Percentiles rank a stretch among this genome's conserved stretches.
Conservation (phyloP, 1,140 invertebrate genomes). For the Chrysomallon squamiferum region DNA sequence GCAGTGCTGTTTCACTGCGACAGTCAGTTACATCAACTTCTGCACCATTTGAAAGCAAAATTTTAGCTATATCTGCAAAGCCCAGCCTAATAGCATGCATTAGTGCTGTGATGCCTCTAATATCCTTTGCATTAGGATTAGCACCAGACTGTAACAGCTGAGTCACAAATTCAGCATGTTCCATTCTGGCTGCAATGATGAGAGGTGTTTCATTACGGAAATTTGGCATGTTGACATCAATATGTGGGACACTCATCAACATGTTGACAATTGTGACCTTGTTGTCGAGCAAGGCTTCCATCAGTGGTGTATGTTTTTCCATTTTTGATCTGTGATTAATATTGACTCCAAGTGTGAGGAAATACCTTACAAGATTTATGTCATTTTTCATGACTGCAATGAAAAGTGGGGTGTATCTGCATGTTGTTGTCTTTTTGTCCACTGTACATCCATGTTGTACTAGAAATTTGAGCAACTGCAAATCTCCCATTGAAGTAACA, state of each 20-base stretch:
- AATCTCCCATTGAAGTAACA: conserved; percentile 9
- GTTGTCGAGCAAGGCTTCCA: conserved; percentile 30
- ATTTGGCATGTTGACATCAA: conserved; percentile 28
- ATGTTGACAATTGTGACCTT: conserved; percentile 17
- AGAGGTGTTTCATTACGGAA: conserved; percentile 22
- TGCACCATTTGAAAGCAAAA: conserved; percentile 32
- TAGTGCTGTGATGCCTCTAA: conserved; percentile 21
- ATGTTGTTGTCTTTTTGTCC: neutral
- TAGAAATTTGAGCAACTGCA: conserved; percentile 1
- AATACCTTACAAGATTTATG: conserved; percentile 6
- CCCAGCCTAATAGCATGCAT: conserved; percentile 28
- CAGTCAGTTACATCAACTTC: conserved; percentile 31
- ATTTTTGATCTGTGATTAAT: conserved; percentile 3
- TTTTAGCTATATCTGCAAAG: conserved; percentile 22
- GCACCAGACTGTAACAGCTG: conserved; percentile 24
- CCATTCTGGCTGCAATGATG: conserved; percentile 19
- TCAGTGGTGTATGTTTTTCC: conserved; percentile 15
- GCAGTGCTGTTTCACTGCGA: conserved; percentile 29
- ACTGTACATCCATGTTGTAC: neutral
- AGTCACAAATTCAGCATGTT: conserved; percentile 15
- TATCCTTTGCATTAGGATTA: conserved; percentile 12
- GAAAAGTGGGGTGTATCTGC: conserved; percentile 6
- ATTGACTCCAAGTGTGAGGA: conserved; percentile 1
- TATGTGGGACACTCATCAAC: conserved; percentile 18
- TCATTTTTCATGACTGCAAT: neutral